Evolutionary conservation across 1,140 invertebrate species (phyloP).

Genomic region (Aphis craccivora): DNA sequence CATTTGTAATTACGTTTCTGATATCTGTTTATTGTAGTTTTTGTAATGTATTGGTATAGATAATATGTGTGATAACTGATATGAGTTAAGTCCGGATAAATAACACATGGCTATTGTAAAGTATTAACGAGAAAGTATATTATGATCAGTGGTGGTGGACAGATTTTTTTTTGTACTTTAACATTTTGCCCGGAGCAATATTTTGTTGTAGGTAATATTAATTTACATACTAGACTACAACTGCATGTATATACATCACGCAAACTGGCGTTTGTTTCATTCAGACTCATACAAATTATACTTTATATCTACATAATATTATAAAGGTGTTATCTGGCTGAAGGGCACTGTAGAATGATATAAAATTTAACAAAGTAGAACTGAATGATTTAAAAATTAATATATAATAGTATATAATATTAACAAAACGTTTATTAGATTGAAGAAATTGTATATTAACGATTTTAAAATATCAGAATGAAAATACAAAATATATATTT

Average conservation of each 20-base stretch:
- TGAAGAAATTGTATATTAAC: too few relatives aligned
- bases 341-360: background rate
- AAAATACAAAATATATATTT: too few relatives aligned
- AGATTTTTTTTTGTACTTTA: constrained; percentile 9
- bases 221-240: constrained; percentile 42
- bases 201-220: constrained; percentile 30
- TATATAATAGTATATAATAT: background rate
- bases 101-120: background rate
- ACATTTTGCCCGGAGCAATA: background rate
- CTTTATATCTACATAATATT: background rate
- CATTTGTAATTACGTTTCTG: background rate
- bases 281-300: background rate
- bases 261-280: constrained; percentile 26
- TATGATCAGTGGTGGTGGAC: background rate
- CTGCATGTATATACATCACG: background rate
- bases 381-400: background rate
- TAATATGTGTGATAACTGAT: too few relatives aligned
- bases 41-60: too few relatives aligned
- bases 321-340: background rate
- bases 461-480: too few relatives aligned
- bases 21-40: background rate
- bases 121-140: background rate
- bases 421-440: background rate
- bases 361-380: background rate
- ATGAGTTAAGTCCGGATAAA: background rate